Percentiles rank a stretch among this genome's conserved stretches.
phyloP scores from a whole-genome alignment of 2,113 vertebrate species.

The Chamaetylas fuelleborni region DNA sequence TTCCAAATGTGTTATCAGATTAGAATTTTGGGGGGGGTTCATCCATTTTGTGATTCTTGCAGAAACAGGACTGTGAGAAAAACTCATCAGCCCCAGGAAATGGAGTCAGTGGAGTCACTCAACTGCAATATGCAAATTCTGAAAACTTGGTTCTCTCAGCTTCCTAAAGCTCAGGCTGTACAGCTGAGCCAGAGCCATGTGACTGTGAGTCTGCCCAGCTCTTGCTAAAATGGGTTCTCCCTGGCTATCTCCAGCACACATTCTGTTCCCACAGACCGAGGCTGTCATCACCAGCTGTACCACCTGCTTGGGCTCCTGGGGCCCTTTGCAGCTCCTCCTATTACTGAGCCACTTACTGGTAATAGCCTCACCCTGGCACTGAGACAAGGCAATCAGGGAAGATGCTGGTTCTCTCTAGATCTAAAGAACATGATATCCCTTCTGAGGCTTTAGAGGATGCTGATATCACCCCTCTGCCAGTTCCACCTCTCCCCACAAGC shows the following conservation, averaged over 20 bases:
- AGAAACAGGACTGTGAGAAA: not conserved
- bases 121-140: not conserved
- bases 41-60: not conserved
- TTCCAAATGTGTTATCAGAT: not conserved
- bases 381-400: not conserved
- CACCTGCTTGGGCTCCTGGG: constrained; percentile 23
- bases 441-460: not conserved
- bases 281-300: constrained; percentile 39
- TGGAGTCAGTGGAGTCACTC: not conserved
- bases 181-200: constrained; percentile 39
- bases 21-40: not conserved
- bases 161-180: not conserved
- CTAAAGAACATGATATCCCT: not conserved
- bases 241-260: constrained; percentile 46
- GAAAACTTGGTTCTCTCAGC: not conserved
- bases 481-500: not conserved
- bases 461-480: not conserved
- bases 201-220: constrained; percentile 12
- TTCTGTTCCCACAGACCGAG: constrained; percentile 9
- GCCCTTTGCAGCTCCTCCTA: constrained; percentile 14
- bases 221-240: constrained; percentile 42
- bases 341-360: not conserved
- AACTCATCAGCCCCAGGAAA: not conserved
- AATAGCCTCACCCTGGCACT: not conserved
- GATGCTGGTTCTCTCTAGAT: not conserved